Base-by-base conservation (phyloP, 2,113 vertebrate genomes). In the Nothocercus nigrocapillus region DNA sequence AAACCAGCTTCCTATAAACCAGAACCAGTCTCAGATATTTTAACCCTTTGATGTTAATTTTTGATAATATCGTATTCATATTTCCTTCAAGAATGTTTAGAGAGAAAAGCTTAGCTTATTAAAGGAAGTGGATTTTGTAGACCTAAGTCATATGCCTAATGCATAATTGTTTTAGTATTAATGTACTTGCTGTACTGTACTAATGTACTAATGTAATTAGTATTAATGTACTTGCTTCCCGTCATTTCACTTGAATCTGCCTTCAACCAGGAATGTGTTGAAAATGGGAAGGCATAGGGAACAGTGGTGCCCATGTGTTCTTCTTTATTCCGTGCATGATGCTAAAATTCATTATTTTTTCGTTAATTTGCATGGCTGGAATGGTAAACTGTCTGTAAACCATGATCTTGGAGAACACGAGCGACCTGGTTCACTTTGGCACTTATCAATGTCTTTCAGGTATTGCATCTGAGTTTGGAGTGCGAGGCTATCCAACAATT, bases 401-500 rank as follows among this genome's bases (percentile, higher is more conserved):
- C 36, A 70, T 68, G 44, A 56, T 27, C 22, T 91, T 56, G 44
- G 32, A 91, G 27, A 91, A 19, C 13, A 66, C 69, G n/a, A 34
- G 56, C 7, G 11, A 51, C 42, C 75, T 72, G 9, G 6, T 89
- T 95, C 70, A 76, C 47, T 85, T 84, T 28, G n/a, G 1, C 53
- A 42, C 82, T 72, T 58, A 88, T 2, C 1, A 12, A 3, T 96
- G 76, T 97, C 86, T 95, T 97, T 94, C 95, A 99, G 99, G 99
- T 96, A 98, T 99, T 97, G 98, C 99, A 36, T 99, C 99, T 85
- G 99, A 99, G 96, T 99, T 99, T 93, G 99, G 99, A 81, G 99
- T 99, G 69, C 98, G 99, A 92, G 99, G 99, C 95, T 99, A 99
- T 97, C 99, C 99, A 93, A 99, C 99, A 68, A 99, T 99, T 97